Percentiles rank a stretch among this genome's conserved stretches.
These are phyloP conservation scores for Kryptolebias marmoratus DNA, from an alignment of 2,113 vertebrate genomes.

Conservation along the genomic window DNA sequence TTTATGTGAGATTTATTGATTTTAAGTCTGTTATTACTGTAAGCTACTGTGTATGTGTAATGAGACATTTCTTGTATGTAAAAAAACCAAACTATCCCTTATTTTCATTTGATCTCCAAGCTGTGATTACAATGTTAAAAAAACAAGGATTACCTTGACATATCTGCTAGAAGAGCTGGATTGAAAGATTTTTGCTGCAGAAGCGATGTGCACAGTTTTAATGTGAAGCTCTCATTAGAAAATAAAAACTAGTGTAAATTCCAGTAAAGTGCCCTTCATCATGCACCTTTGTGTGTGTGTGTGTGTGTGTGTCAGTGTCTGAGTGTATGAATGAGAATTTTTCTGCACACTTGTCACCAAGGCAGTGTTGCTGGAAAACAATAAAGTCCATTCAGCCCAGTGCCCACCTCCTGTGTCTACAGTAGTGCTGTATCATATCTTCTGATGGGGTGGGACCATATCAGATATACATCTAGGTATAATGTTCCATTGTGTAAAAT, in stretches of 20 bases:
- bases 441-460: background rate
- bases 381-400: conserved; percentile 56
- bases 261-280: conserved; percentile 24
- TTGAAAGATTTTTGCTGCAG: background rate
- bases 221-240: background rate
- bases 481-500: too few relatives aligned
- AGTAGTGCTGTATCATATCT: conserved; percentile 44
- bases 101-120: background rate
- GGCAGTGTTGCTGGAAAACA: conserved; percentile 50
- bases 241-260: conserved; percentile 14
- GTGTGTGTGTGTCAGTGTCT: background rate
- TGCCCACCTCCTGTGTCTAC: conserved; percentile 13
- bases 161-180: too few relatives aligned
- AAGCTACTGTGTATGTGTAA: too few relatives aligned
- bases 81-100: too few relatives aligned
- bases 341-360: conserved; percentile 30
- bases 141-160: background rate
- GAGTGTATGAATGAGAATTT: background rate
- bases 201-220: background rate
- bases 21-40: too few relatives aligned
- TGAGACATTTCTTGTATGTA: too few relatives aligned
- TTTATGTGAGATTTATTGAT: too few relatives aligned
- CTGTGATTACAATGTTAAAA: background rate
- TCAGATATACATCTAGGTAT: background rate
- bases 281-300: background rate